Conservation (phyloP, 2,113 vertebrate species). For the Brienomyrus brachyistius region DNA sequence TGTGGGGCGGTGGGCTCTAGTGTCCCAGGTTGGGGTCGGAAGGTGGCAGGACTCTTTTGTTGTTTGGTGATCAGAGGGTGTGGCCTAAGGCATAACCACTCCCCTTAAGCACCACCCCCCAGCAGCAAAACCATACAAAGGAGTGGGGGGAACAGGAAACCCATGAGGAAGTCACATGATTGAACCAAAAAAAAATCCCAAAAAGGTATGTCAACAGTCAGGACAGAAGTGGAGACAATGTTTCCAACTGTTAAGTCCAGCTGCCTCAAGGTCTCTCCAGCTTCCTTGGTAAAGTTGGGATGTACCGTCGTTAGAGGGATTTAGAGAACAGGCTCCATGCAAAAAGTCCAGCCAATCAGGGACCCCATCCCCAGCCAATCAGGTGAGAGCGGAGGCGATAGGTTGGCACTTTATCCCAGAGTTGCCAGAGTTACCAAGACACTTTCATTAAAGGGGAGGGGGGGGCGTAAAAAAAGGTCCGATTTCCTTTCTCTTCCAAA, state of each 20-base stretch:
- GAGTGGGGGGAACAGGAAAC: not conserved
- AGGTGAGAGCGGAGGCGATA: not conserved
- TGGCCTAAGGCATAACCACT: slow-evolving; percentile 26
- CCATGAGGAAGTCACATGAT: slow-evolving; percentile 15
- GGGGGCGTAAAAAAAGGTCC: not conserved
- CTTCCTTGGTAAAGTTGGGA: not conserved
- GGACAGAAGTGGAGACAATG: not conserved
- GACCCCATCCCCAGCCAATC: not conserved
- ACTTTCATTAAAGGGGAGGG: not conserved
- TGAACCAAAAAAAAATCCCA: not conserved
- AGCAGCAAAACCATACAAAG: slow-evolving; percentile 24
- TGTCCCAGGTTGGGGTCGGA: slow-evolving; percentile 13
- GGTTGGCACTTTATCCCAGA: not conserved
- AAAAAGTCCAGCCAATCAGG: not conserved
- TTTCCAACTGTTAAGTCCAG: not conserved
- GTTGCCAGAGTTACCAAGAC: not conserved
- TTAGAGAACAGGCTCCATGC: not conserved
- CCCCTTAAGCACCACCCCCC: slow-evolving; percentile 23
- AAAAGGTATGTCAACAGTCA: not conserved
- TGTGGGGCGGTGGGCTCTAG: slow-evolving; percentile 26
- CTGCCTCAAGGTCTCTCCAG: not conserved
- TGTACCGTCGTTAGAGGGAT: not conserved
- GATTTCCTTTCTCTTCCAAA: not conserved
- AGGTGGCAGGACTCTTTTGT: slow-evolving; percentile 14
- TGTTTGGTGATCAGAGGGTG: slow-evolving; percentile 31